Conservation (phyloP, 2,888 invertebrate species). For the Cheilosia vernalis region DNA sequence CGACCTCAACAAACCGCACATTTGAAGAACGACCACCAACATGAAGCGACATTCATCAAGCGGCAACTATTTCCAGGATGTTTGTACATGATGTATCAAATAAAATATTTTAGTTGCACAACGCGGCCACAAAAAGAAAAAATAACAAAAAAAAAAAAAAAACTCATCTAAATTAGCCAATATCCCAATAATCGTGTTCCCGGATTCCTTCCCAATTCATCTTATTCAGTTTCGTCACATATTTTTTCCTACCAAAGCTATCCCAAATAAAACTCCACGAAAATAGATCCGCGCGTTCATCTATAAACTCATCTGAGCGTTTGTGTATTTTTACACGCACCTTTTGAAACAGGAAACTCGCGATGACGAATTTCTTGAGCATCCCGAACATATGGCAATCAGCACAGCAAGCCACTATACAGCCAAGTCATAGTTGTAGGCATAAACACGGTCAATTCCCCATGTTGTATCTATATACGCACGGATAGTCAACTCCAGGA, state of each 20-base stretch:
- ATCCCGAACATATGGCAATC: slow-evolving; percentile 48
- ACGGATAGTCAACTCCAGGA: slow-evolving; percentile 41
- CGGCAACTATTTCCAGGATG: slow-evolving; percentile 12
- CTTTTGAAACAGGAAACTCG: slow-evolving; percentile 59
- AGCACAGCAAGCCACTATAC: slow-evolving; percentile 8
- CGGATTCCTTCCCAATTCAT: slow-evolving; percentile 43
- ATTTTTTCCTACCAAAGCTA: slow-evolving; percentile 21
- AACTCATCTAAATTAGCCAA: slow-evolving; percentile 46
- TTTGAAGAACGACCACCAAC: slow-evolving; percentile 23
- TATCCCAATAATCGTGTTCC: slow-evolving; percentile 25
- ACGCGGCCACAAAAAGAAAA: slow-evolving; percentile 48
- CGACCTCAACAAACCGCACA: slow-evolving; percentile 3
- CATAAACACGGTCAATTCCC: slow-evolving; percentile 56
- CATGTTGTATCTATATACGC: slow-evolving; percentile 24
- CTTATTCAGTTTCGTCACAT: slow-evolving; percentile 48
- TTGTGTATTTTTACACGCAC: slow-evolving; percentile 41
- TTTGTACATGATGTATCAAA: slow-evolving; percentile 35
- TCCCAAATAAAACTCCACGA: slow-evolving; percentile 15
- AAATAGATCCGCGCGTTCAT: slow-evolving; percentile 37
- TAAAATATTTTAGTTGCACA: slow-evolving; percentile 41
- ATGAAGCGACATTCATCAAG: slow-evolving; percentile 60
- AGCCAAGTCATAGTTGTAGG: slow-evolving; percentile 24
- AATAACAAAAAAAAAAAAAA: slow-evolving; percentile 22
- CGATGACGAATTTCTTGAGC: slow-evolving; percentile 51
- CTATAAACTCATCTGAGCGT: too few species aligned